phyloP scores from a whole-genome alignment of 2,888 invertebrate genomes.

The Macrostomum cliftonense region DNA sequence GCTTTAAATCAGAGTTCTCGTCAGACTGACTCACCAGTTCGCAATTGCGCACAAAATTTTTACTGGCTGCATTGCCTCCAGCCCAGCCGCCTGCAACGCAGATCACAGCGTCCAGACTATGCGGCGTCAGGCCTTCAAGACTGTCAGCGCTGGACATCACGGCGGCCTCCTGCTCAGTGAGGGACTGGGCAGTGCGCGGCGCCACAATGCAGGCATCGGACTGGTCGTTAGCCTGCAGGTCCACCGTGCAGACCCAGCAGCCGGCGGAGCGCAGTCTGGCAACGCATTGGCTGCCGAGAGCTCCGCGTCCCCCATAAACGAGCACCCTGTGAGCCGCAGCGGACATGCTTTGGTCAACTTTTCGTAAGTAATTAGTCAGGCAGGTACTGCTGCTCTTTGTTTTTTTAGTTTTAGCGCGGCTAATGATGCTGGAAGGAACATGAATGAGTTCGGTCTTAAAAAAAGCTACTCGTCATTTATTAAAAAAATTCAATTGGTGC shows the following conservation, averaged over 20 bases:
- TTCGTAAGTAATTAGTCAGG: too few species aligned
- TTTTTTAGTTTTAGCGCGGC: too few species aligned
- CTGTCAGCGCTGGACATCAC: slow-evolving; percentile 14
- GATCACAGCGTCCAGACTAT: slow-evolving; percentile 77
- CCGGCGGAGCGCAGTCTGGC: slow-evolving; percentile 69
- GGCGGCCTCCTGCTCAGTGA: slow-evolving; percentile 53
- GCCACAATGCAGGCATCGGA: slow-evolving; percentile 72
- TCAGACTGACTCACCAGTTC: slow-evolving; percentile 41
- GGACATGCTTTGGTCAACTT: too few species aligned
- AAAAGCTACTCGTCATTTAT: too few species aligned
- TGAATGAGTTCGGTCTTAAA: too few species aligned
- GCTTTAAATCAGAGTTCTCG: too few species aligned
- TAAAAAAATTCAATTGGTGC: too few species aligned
- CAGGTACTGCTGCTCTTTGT: too few species aligned
- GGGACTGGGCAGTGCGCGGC: slow-evolving; percentile 46
- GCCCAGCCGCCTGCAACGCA: slow-evolving; percentile 99
- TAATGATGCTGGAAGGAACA: too few species aligned
- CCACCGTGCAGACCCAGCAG: slow-evolving; percentile 79
- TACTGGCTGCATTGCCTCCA: slow-evolving; percentile 62
- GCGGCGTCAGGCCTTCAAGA: slow-evolving; percentile 35
- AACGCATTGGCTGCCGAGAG: slow-evolving; percentile 70
- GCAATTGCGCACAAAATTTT: slow-evolving; percentile 56
- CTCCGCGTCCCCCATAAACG: slow-evolving; percentile 86
- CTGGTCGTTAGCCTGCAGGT: slow-evolving; percentile 57
- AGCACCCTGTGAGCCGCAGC: slow-evolving; percentile 42